These are phyloP conservation scores for Cygnus buccinator DNA, from an alignment of 2,113 vertebrate genomes.

Conservation along the genomic window DNA sequence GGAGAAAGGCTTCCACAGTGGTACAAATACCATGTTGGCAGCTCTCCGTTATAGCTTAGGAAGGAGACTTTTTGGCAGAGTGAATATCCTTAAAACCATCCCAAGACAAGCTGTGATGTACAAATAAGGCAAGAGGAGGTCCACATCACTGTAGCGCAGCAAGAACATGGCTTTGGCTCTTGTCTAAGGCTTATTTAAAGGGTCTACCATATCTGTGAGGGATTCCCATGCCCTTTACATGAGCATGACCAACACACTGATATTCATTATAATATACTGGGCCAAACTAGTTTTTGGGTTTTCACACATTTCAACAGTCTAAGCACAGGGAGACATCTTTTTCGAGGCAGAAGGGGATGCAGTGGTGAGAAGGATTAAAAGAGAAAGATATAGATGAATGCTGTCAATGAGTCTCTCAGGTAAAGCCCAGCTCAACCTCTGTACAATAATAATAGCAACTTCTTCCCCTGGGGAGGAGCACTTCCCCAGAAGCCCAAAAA, in stretches of 20 bases:
- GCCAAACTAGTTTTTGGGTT: not conserved
- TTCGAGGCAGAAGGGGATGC: not conserved
- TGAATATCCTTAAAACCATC: not conserved
- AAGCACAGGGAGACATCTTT: not conserved
- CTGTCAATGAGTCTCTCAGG: not conserved
- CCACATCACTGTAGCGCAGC: too few relatives aligned
- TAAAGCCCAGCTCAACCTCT: not conserved
- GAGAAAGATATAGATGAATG: not conserved
- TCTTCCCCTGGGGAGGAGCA: not conserved
- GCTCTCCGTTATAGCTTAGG: not conserved
- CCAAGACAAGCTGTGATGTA: not conserved
- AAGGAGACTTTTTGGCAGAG: not conserved
- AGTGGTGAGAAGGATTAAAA: not conserved
- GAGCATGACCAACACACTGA: not conserved
- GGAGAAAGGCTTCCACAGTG: slow-evolving; percentile 41
- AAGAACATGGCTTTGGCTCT: not conserved
- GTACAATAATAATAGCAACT: not conserved
- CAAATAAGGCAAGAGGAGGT: not conserved
- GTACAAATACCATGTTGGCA: not conserved
- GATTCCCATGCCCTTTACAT: not conserved
- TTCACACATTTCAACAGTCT: not conserved
- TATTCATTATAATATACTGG: not conserved
- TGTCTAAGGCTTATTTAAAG: not conserved
- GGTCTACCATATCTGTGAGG: not conserved
- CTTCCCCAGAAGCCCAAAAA: slow-evolving; percentile 4